phyloP scores from a whole-genome alignment of 1,140 invertebrate genomes.

The Drosophila jambulina region DNA sequence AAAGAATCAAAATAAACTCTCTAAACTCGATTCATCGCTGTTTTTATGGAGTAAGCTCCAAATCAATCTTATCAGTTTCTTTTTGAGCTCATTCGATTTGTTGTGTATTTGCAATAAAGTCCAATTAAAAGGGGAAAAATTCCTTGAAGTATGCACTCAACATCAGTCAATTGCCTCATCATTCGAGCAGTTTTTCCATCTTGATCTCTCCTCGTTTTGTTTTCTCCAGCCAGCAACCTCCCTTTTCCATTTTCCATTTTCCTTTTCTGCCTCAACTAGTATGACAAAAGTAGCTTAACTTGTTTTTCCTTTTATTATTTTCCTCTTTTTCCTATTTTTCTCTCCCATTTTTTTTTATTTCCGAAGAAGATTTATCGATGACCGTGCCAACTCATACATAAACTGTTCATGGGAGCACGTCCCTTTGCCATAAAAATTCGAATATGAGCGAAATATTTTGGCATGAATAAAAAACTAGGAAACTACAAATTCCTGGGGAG shows the following conservation, averaged over 20 bases:
- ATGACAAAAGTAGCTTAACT: slow-evolving; percentile 55
- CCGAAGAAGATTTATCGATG: slow-evolving; percentile 50
- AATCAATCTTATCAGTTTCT: slow-evolving; percentile 13
- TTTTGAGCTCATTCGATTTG: slow-evolving; percentile 15
- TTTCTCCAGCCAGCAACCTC: neutral
- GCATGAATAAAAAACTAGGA: slow-evolving; percentile 40
- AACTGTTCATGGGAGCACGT: slow-evolving; percentile 39
- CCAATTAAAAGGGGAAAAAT: slow-evolving; percentile 32
- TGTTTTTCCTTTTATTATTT: slow-evolving; percentile 28
- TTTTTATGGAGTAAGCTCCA: neutral
- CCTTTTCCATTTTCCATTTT: neutral
- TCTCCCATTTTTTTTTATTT: slow-evolving; percentile 8
- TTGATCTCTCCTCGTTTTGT: slow-evolving; percentile 9
- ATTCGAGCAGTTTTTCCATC: slow-evolving; percentile 12
- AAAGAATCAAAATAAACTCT: neutral
- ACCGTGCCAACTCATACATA: slow-evolving; percentile 45
- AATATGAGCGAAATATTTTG: slow-evolving; percentile 44
- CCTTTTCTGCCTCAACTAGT: slow-evolving; percentile 15
- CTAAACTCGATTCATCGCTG: neutral
- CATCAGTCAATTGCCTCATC: slow-evolving; percentile 24
- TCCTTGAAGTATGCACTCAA: neutral
- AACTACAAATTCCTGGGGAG: slow-evolving; percentile 25
- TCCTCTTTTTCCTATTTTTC: neutral
- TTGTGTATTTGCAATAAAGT: neutral
- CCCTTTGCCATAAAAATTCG: slow-evolving; percentile 49